Evolutionary conservation across 1,140 invertebrate species (phyloP).

Genomic region (Papilio dardanus): DNA sequence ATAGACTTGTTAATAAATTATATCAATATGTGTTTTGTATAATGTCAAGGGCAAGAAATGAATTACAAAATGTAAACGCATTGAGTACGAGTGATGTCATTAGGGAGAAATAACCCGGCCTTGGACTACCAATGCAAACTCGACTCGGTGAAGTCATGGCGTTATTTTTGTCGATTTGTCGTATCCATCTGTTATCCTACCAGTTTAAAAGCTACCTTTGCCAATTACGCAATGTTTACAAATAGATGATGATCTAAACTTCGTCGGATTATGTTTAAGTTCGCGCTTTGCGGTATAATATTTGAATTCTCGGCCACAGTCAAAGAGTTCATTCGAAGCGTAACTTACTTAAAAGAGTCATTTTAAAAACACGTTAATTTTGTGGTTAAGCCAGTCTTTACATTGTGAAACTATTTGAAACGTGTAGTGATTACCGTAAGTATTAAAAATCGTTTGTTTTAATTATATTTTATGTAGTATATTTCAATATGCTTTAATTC

Average conservation of each 20-base stretch:
- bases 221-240: background rate
- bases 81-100: constrained; percentile 57
- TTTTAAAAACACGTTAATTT: constrained; percentile 1
- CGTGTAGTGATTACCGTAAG: background rate
- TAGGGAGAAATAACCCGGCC: constrained; percentile 60
- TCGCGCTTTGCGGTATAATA: constrained; percentile 33
- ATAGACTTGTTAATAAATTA: background rate
- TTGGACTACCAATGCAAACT: constrained; percentile 55
- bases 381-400: constrained; percentile 17
- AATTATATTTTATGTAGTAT: too few relatives aligned
- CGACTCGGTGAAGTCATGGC: constrained; percentile 59
- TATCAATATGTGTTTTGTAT: background rate
- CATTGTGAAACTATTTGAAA: constrained; percentile 26
- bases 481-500: background rate
- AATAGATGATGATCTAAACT: constrained; percentile 39
- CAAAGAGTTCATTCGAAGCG: constrained; percentile 24
- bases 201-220: constrained; percentile 41
- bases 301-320: constrained; percentile 33
- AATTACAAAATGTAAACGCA: constrained; percentile 29
- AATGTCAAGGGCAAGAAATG: constrained; percentile 24
- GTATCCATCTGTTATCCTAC: constrained; percentile 42
- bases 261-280: constrained; percentile 10
- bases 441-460: background rate
- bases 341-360: constrained; percentile 19
- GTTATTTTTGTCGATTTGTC: constrained; percentile 69